Conservation (phyloP, 2,888 invertebrate species). For the Sarcophaga subvicina region DNA sequence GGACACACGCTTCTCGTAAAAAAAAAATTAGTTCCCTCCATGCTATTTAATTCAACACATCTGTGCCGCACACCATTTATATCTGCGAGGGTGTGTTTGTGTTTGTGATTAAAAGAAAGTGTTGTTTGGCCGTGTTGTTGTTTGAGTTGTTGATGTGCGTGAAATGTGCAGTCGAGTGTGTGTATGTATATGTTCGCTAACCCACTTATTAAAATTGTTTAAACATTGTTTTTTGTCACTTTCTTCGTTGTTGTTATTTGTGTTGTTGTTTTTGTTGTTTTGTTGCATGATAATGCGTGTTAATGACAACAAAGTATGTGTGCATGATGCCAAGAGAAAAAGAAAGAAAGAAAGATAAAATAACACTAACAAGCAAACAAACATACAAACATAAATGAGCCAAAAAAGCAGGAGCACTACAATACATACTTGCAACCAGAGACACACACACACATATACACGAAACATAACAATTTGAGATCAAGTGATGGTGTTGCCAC, state of each 20-base stretch:
- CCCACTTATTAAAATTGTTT: slow-evolving; percentile 49
- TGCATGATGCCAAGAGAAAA: slow-evolving; percentile 46
- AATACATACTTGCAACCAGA: slow-evolving; percentile 2
- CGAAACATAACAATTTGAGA: slow-evolving; percentile 52
- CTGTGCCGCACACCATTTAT: background rate
- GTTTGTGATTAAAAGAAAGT: background rate
- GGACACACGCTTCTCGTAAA: background rate
- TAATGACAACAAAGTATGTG: slow-evolving; percentile 55
- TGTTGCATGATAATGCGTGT: slow-evolving; percentile 64
- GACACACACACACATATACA: background rate
- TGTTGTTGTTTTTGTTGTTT: slow-evolving; percentile 27
- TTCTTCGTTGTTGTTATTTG: background rate
- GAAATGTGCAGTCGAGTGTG: background rate
- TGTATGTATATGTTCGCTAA: slow-evolving; percentile 15
- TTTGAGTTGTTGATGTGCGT: too few relatives aligned
- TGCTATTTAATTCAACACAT: background rate
- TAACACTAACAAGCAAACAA: slow-evolving; percentile 25
- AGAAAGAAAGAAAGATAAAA: background rate
- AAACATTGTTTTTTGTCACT: slow-evolving; percentile 33
- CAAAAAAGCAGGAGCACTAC: background rate
- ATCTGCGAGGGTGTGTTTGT: background rate
- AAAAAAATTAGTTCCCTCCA: background rate
- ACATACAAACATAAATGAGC: slow-evolving; percentile 42
- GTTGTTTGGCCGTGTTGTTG: too few relatives aligned
- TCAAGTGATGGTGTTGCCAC: slow-evolving; percentile 66